Conservation (phyloP, 92 coral and sea anemone species). For the Paramuricea clavata region DNA sequence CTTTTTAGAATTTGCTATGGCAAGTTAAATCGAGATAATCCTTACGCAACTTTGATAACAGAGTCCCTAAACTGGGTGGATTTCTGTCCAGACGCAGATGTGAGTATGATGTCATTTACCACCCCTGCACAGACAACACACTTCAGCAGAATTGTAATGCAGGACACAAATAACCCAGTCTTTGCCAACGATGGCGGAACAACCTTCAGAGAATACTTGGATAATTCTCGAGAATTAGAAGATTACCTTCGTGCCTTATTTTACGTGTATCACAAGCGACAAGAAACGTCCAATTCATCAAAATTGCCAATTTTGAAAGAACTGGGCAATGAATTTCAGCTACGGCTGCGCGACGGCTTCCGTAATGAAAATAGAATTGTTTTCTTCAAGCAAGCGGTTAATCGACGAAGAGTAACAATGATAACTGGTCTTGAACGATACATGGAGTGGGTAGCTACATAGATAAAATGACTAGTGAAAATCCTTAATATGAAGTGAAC, state of each 20-base stretch:
- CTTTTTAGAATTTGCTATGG: conserved; percentile 32
- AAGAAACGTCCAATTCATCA: not conserved
- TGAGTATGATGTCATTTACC: not conserved
- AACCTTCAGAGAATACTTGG: conserved; percentile 61
- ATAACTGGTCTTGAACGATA: conserved; percentile 49
- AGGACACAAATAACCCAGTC: conserved; percentile 58
- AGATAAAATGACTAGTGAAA: not conserved
- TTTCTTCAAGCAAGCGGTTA: conserved; percentile 62
- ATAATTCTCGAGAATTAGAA: conserved; percentile 55
- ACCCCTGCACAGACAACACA: not conserved
- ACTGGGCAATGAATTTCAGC: not conserved
- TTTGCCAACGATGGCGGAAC: conserved; percentile 38
- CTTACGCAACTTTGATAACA: conserved; percentile 63
- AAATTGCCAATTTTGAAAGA: conserved; percentile 29
- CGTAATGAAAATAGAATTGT: conserved; percentile 58
- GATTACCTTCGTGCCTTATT: conserved; percentile 72
- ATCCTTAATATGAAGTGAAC: too few relatives aligned
- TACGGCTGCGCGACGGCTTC: not conserved
- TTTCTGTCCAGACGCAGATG: conserved; percentile 3
- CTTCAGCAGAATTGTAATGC: not conserved
- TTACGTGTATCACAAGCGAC: conserved; percentile 27
- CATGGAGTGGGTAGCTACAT: not conserved
- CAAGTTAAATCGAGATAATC: conserved; percentile 57
- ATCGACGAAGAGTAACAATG: conserved; percentile 69
- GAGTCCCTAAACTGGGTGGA: conserved; percentile 70